These are phyloP conservation scores for Alligator mississippiensis DNA, from an alignment of 2,113 vertebrate species.

Conservation along the genomic window DNA sequence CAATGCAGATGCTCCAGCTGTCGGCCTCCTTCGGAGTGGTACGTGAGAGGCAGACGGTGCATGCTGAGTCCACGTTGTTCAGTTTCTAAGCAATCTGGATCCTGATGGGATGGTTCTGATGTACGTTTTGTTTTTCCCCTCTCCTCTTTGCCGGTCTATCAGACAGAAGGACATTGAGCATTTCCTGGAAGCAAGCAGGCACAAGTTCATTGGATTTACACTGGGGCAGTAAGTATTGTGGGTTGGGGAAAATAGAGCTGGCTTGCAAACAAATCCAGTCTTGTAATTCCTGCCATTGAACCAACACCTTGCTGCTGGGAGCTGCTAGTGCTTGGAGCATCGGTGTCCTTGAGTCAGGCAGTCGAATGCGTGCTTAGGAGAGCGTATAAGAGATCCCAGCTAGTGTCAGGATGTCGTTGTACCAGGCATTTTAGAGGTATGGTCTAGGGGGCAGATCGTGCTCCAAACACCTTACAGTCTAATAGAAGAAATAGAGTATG, in stretches of 20 bases:
- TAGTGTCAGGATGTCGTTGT: rapidly evolving
- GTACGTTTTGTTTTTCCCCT: rapidly evolving
- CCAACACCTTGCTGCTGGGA: not conserved
- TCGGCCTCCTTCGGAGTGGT: rapidly evolving
- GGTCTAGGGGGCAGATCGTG: not conserved
- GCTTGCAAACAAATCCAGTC: not conserved
- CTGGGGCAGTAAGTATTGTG: conserved; percentile 89
- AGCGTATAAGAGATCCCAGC: rapidly evolving
- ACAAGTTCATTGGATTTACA: conserved; percentile 98
- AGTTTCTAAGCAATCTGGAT: not conserved
- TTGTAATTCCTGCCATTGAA: rapidly evolving
- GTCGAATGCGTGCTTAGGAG: rapidly evolving
- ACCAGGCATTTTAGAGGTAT: rapidly evolving
- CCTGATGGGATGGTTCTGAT: not conserved
- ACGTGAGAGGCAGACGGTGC: not conserved
- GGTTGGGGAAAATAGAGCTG: not conserved
- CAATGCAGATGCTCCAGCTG: too few relatives aligned
- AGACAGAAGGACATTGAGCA: conserved; percentile 98
- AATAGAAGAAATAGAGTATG: not conserved
- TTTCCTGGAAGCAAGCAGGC: conserved; percentile 95
- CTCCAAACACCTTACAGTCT: not conserved
- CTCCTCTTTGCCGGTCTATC: conserved; percentile 48
- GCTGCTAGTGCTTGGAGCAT: not conserved
- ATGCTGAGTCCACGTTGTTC: rapidly evolving
- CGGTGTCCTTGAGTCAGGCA: not conserved